Evolutionary conservation across 2,113 vertebrate genomes (phyloP).

Genomic region (Jacana jacana): DNA sequence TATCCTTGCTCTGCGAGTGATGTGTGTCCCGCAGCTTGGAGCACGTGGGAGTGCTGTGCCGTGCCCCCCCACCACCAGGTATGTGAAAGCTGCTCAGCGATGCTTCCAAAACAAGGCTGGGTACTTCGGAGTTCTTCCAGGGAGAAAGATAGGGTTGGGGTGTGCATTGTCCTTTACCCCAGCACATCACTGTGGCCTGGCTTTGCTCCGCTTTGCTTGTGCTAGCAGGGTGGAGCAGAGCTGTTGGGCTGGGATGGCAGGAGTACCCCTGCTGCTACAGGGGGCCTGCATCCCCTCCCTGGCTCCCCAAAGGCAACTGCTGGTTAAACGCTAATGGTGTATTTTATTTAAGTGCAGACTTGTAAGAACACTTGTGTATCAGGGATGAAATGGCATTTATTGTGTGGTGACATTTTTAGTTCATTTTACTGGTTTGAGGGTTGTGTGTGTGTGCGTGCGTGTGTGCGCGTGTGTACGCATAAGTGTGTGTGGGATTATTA

Average conservation of each 20-base stretch:
- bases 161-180: not conserved
- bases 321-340: conserved; percentile 80
- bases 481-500: conserved; percentile 59
- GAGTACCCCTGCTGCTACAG: not conserved
- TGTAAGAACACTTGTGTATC: conserved; percentile 76
- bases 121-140: not conserved
- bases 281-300: conserved; percentile 26
- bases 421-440: conserved; percentile 73
- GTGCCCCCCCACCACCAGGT: accelerated
- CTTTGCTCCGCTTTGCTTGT: conserved; percentile 42
- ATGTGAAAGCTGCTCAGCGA: not conserved
- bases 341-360: conserved; percentile 75
- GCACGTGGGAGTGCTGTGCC: not conserved
- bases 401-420: conserved; percentile 78
- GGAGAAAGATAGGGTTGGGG: not conserved
- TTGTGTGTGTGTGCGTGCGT: conserved; percentile 11
- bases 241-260: not conserved
- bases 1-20: not conserved
- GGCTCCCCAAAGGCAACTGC: conserved; percentile 58
- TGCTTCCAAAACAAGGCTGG: not conserved
- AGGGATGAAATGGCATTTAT: conserved; percentile 78
- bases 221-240: conserved; percentile 13
- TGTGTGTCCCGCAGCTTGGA: not conserved
- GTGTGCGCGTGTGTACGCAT: conserved; percentile 22
- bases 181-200: not conserved